These are phyloP conservation scores for Pocota personata DNA, from an alignment of 2,888 invertebrate species.

Conservation along the genomic window DNA sequence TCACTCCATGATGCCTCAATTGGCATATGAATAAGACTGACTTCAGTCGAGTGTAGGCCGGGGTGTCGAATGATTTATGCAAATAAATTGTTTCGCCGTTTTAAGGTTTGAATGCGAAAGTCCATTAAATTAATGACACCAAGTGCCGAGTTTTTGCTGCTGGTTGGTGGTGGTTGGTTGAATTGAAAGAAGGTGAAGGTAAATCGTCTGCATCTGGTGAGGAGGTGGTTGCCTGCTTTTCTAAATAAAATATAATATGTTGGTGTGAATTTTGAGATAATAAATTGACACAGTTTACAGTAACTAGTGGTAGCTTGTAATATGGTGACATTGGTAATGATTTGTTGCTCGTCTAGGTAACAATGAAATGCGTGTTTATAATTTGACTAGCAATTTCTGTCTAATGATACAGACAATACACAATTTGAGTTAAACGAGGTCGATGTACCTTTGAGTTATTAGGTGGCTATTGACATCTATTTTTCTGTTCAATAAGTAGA, in stretches of 20 bases:
- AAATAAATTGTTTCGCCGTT: conserved; percentile 58
- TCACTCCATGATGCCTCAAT: conserved; percentile 32
- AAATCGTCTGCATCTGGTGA: conserved; percentile 48
- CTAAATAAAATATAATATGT: conserved; percentile 30
- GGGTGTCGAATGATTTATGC: conserved; percentile 62
- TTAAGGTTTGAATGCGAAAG: conserved; percentile 53
- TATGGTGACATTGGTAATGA: not conserved
- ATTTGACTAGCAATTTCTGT: not conserved
- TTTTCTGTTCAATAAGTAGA: too few species aligned
- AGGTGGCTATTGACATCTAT: not conserved
- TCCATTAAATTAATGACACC: conserved; percentile 58
- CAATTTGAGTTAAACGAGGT: not conserved
- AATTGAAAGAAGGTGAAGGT: conserved; percentile 62
- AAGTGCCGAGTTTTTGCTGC: not conserved
- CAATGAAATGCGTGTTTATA: not conserved
- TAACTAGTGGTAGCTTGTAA: not conserved
- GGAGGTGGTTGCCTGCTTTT: conserved; percentile 29
- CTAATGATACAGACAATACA: not conserved
- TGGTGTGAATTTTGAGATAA: conserved; percentile 32
- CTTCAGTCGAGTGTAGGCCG: conserved; percentile 36
- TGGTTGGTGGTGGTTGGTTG: not conserved
- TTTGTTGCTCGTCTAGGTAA: conserved; percentile 6
- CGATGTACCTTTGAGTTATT: not conserved
- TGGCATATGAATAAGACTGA: conserved; percentile 33
- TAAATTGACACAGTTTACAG: conserved; percentile 14